Percentiles rank a stretch among this genome's conserved stretches.
Conservation (phyloP, 1,140 invertebrate genomes). For the Cyphomyrmex costatus region DNA sequence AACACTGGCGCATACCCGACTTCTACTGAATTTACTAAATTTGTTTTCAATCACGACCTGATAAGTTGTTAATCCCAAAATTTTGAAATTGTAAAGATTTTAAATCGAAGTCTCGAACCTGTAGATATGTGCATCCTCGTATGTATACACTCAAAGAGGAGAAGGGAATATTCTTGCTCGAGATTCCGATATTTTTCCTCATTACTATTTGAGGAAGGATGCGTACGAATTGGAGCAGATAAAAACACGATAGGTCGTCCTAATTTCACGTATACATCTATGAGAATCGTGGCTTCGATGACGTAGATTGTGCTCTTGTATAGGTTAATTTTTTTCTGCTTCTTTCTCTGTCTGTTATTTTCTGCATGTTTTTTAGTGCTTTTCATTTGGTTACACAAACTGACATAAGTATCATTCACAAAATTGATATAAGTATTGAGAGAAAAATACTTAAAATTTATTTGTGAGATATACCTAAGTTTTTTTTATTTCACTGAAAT, state of each 20-base stretch:
- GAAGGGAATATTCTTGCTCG: not conserved
- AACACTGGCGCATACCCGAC: not conserved
- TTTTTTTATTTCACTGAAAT: no score
- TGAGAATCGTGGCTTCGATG: constrained; percentile 64
- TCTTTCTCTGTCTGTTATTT: not conserved
- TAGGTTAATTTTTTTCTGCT: constrained; percentile 47
- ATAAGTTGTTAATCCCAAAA: not conserved
- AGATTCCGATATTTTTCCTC: constrained; percentile 23
- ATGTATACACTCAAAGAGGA: not conserved
- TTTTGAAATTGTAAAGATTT: not conserved
- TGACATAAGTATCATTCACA: no score
- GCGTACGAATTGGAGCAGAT: constrained; percentile 55
- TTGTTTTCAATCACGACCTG: not conserved
- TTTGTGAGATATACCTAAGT: no score
- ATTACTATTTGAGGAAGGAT: constrained; percentile 48
- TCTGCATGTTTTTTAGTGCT: not conserved
- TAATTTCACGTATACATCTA: constrained; percentile 53
- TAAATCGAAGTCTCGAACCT: not conserved
- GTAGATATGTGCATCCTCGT: not conserved
- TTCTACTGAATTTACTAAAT: not conserved
- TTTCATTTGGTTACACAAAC: no score
- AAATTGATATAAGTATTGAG: no score
- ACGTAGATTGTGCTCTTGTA: constrained; percentile 56
- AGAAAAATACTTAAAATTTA: no score
- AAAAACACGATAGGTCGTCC: constrained; percentile 41